Evolutionary conservation across 2,113 vertebrate genomes (phyloP).

Genomic region (Colinus virginianus): DNA sequence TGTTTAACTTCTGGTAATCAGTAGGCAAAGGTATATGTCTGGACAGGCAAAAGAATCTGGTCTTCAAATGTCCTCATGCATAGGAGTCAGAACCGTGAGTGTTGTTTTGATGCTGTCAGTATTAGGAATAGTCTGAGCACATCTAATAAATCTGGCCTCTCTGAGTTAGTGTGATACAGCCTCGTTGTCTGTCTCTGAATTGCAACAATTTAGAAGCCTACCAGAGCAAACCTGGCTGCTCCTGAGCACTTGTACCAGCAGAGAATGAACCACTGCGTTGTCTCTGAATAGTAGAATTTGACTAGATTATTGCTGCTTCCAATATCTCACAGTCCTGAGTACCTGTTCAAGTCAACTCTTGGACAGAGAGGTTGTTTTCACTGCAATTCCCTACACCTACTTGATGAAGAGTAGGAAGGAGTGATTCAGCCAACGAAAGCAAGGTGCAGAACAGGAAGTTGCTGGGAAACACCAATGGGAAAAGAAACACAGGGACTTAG

Average conservation of each 20-base stretch:
- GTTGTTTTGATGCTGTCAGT: constrained; percentile 55
- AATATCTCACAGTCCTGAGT: not conserved
- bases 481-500: not conserved
- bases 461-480: not conserved
- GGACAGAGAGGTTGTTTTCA: not conserved
- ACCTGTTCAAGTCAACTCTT: accelerated
- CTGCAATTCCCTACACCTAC: not conserved
- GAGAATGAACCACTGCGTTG: not conserved
- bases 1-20: constrained; percentile 40
- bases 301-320: not conserved
- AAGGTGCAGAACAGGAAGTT: not conserved
- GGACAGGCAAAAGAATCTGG: constrained; percentile 24
- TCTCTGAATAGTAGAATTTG: not conserved
- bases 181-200: constrained; percentile 33
- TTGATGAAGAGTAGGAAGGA: not conserved
- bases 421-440: not conserved
- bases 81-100: constrained; percentile 47
- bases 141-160: constrained; percentile 42
- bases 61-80: constrained; percentile 42
- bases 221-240: not conserved
- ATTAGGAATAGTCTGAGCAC: constrained; percentile 12
- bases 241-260: not conserved
- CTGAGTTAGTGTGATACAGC: constrained; percentile 24
- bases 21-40: constrained; percentile 30
- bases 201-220: constrained; percentile 11